A percentile compares a stretch with the other conserved stretches of the same genome.
Evolutionary conservation across 2,113 vertebrate species (phyloP).

Genomic region (Malurus cyaneus): DNA sequence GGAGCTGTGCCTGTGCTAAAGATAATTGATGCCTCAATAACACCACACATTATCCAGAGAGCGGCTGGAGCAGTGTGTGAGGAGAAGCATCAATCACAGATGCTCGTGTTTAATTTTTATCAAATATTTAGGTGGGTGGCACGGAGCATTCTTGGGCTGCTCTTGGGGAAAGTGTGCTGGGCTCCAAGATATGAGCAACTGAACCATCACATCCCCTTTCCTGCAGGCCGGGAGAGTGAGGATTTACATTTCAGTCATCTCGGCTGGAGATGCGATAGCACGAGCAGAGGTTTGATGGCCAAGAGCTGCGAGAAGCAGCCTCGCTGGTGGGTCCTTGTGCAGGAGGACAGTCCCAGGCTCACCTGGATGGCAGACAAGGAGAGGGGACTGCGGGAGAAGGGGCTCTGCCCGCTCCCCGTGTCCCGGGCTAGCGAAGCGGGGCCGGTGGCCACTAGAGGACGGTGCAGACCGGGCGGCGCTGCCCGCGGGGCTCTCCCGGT

Average conservation of each 20-base stretch:
- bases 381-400: neutral
- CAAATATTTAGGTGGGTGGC: neutral
- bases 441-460: slow-evolving; percentile 45
- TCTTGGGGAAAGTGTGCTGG: neutral
- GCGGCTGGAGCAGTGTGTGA: neutral
- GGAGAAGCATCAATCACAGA: slow-evolving; percentile 10
- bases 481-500: neutral
- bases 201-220: neutral
- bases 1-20: neutral
- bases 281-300: neutral
- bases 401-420: neutral
- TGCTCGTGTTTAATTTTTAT: neutral
- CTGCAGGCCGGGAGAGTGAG: neutral
- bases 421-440: neutral
- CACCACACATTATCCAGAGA: neutral
- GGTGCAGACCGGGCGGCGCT: neutral
- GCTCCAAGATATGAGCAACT: rapidly evolving
- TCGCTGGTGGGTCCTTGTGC: neutral
- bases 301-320: neutral
- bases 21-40: slow-evolving; percentile 63
- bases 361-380: rapidly evolving
- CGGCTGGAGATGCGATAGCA: neutral
- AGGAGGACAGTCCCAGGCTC: rapidly evolving
- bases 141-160: neutral
- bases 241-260: neutral